These are phyloP conservation scores for Saccopteryx leptura DNA, from an alignment of 2,113 vertebrate species.

Conservation along the genomic window DNA sequence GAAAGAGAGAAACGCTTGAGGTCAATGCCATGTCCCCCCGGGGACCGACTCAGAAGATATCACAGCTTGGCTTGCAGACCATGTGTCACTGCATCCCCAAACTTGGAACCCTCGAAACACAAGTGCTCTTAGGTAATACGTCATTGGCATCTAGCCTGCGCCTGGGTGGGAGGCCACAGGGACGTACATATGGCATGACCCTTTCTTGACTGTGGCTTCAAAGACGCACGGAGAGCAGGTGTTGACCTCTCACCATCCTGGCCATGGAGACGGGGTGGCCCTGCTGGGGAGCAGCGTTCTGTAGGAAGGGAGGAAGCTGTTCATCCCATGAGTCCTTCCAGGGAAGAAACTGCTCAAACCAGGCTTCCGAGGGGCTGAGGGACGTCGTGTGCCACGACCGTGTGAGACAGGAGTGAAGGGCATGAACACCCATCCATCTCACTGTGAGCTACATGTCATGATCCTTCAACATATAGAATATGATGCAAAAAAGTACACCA, in stretches of 20 bases:
- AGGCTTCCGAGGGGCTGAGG: neutral
- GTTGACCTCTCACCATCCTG: too few species aligned
- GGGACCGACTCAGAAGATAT: fast-evolving
- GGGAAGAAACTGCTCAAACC: neutral
- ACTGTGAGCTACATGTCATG: fast-evolving
- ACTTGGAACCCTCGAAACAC: fast-evolving
- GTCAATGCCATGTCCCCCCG: fast-evolving
- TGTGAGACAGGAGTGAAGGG: neutral
- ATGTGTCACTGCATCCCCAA: fast-evolving
- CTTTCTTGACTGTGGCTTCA: too few species aligned
- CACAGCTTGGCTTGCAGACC: fast-evolving
- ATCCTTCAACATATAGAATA: neutral
- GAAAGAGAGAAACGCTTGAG: fast-evolving
- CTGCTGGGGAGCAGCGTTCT: too few species aligned
- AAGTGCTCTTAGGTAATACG: fast-evolving
- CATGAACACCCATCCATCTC: neutral
- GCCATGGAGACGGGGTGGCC: neutral
- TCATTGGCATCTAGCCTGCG: fast-evolving
- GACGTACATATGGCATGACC: fast-evolving
- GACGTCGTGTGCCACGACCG: too few species aligned
- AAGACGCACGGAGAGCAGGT: neutral
- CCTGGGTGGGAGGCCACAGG: fast-evolving
- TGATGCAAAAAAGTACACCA: too few species aligned
- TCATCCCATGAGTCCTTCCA: fast-evolving
- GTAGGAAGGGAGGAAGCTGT: neutral